Conservation (phyloP, 2,888 invertebrate species). For the Argyresthia goedartella region DNA sequence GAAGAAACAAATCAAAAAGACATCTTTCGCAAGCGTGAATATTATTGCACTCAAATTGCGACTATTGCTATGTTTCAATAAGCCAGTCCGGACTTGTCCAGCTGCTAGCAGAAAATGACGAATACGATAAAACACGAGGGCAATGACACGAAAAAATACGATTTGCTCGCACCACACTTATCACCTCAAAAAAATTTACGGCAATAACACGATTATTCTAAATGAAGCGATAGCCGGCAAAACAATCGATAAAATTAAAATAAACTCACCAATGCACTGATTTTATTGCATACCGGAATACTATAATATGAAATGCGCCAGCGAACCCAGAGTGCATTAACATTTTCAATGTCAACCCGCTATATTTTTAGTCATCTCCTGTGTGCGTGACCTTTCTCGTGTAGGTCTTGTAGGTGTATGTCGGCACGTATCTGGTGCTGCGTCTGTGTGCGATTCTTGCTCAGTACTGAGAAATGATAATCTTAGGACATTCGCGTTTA, state of each 20-base stretch:
- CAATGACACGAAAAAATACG: constrained; percentile 32
- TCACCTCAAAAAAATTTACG: constrained; percentile 29
- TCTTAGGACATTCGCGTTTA: constrained; percentile 44
- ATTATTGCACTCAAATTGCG: neutral
- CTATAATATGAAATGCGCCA: constrained; percentile 51
- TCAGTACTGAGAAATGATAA: constrained; percentile 47
- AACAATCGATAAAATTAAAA: constrained; percentile 53
- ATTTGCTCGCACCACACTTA: constrained; percentile 32
- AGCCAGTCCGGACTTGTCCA: neutral
- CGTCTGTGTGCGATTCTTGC: constrained; percentile 20
- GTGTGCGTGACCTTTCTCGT: constrained; percentile 54
- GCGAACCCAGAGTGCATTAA: constrained; percentile 60
- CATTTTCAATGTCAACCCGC: constrained; percentile 68
- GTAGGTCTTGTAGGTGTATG: constrained; percentile 18
- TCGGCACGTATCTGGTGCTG: constrained; percentile 8
- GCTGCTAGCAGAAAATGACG: constrained; percentile 6
- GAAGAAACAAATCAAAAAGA: too few relatives aligned
- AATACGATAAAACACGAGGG: constrained; percentile 17
- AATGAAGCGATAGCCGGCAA: constrained; percentile 43
- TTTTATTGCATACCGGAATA: constrained; percentile 34
- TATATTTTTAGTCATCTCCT: constrained; percentile 63
- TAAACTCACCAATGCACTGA: constrained; percentile 13
- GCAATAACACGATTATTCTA: constrained; percentile 5
- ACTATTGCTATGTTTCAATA: neutral
- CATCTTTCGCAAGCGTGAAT: neutral